A percentile compares a stretch with the other conserved stretches of the same genome.
These are phyloP conservation scores for Electrophaes corylata DNA, from an alignment of 2,888 invertebrate species.

Conservation along the genomic window DNA sequence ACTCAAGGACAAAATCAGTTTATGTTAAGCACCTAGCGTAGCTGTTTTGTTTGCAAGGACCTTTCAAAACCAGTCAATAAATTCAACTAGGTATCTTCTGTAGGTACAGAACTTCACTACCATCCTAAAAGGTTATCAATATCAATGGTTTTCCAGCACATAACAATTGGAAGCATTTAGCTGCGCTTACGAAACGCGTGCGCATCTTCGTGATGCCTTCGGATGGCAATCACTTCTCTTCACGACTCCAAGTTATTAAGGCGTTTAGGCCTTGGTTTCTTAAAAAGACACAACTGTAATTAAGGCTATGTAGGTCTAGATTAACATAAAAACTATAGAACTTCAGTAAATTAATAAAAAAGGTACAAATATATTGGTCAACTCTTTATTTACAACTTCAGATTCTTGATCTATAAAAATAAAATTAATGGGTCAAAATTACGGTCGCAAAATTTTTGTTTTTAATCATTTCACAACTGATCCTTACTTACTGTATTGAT, in stretches of 20 bases:
- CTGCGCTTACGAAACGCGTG: slow-evolving; percentile 56
- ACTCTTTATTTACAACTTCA: too few species aligned
- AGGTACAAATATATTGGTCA: not conserved
- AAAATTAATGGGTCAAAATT: too few species aligned
- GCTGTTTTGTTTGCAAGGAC: not conserved
- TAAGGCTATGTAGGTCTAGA: too few species aligned
- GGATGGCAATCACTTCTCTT: slow-evolving; percentile 74
- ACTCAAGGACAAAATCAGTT: too few species aligned
- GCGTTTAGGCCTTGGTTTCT: not conserved
- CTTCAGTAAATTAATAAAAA: too few species aligned
- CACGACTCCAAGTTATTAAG: slow-evolving; percentile 57
- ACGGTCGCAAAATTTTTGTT: too few species aligned
- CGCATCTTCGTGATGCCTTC: slow-evolving; percentile 67
- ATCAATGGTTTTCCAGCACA: slow-evolving; percentile 23
- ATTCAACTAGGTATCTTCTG: not conserved
- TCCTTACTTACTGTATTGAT: too few species aligned
- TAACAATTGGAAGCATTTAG: slow-evolving; percentile 71
- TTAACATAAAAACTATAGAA: too few species aligned
- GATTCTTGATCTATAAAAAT: too few species aligned
- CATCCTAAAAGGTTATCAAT: slow-evolving; percentile 38
- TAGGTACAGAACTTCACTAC: slow-evolving; percentile 3
- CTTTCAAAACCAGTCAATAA: not conserved
- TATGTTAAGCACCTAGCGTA: not conserved
- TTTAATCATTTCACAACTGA: too few species aligned
- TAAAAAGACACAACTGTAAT: not conserved